Conservation (phyloP, 2,888 invertebrate species). For the Sepioteuthis lessoniana region DNA sequence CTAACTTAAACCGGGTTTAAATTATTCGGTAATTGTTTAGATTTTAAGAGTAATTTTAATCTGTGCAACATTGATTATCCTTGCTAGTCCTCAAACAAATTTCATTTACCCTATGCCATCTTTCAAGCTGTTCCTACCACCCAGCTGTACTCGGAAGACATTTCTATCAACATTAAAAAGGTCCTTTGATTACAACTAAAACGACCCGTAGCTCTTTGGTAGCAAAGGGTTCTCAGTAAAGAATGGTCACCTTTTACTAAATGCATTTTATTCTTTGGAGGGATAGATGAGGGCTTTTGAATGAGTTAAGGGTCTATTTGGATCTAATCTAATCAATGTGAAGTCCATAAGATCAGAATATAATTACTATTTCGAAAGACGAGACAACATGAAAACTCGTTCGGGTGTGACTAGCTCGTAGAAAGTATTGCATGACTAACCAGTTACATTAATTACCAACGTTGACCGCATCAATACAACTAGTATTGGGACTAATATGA, state of each 20-base stretch:
- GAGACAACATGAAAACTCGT: neutral
- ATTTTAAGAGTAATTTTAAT: too few relatives aligned
- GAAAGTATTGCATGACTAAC: neutral
- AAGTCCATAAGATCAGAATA: neutral
- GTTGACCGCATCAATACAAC: neutral
- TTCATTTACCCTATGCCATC: neutral
- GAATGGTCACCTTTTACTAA: neutral
- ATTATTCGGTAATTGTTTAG: too few relatives aligned
- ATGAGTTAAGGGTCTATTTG: neutral
- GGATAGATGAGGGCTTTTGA: neutral
- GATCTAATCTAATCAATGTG: neutral
- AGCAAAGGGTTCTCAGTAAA: neutral
- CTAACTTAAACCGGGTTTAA: too few relatives aligned
- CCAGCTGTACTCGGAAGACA: too few relatives aligned
- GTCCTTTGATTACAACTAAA: neutral
- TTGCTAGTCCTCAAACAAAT: neutral
- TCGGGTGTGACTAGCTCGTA: slow-evolving; percentile 14
- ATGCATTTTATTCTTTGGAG: neutral
- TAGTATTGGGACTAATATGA: neutral
- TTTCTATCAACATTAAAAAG: neutral
- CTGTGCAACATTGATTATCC: neutral
- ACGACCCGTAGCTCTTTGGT: neutral
- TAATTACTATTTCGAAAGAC: slow-evolving; percentile 14
- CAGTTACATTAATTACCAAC: neutral
- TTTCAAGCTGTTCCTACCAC: neutral